These are phyloP conservation scores for Folsomia candida DNA, from an alignment of 2,888 invertebrate species.

Conservation along the genomic window DNA sequence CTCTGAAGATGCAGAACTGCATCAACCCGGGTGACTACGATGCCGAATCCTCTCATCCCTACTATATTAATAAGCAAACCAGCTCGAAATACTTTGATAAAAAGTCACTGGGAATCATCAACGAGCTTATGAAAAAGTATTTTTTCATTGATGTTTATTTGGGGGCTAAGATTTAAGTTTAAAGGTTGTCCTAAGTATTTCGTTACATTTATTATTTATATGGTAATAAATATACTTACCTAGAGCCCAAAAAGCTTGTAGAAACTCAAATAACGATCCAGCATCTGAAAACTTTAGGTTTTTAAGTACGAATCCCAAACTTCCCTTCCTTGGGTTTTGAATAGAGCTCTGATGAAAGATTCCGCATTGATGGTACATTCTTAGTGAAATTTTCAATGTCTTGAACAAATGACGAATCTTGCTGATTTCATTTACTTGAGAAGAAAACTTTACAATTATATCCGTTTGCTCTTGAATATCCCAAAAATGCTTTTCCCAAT, in stretches of 20 bases:
- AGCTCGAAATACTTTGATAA: too few relatives aligned
- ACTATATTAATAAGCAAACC: too few relatives aligned
- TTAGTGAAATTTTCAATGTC: constrained; percentile 30
- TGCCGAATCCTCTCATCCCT: too few relatives aligned
- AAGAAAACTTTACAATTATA: constrained; percentile 38
- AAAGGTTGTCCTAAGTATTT: too few relatives aligned
- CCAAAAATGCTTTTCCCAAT: constrained; percentile 51
- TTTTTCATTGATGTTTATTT: not conserved
- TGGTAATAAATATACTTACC: too few relatives aligned
- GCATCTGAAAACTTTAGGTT: constrained; percentile 29
- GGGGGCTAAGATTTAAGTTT: not conserved
- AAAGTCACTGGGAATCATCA: not conserved
- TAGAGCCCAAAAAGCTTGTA: constrained; percentile 32
- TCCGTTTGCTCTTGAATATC: constrained; percentile 43
- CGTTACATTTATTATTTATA: too few relatives aligned
- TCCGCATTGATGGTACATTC: constrained; percentile 24
- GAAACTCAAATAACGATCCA: constrained; percentile 36
- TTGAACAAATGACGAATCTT: constrained; percentile 7
- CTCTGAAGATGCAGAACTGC: too few relatives aligned
- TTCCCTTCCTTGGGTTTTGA: constrained; percentile 24
- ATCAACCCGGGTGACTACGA: too few relatives aligned
- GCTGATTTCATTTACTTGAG: constrained; percentile 15
- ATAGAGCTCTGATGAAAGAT: constrained; percentile 18
- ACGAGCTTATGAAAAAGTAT: not conserved
- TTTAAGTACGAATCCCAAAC: constrained; percentile 33